Evolutionary conservation across 1,140 invertebrate species (phyloP).

Genomic region (Zaprionus taronus): DNA sequence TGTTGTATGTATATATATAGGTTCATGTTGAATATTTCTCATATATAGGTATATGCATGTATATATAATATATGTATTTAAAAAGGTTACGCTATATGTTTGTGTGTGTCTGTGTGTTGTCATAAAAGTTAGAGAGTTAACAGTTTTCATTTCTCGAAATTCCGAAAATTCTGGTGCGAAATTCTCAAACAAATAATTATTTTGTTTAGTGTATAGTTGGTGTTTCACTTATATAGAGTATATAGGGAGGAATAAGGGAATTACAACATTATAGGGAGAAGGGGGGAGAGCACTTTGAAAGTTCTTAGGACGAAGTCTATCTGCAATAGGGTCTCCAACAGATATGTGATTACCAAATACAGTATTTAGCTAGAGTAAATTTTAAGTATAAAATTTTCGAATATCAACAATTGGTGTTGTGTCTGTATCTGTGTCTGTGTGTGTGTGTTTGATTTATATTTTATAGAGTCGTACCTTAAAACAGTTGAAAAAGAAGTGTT

Average conservation of each 20-base stretch:
- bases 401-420: conserved; percentile 81
- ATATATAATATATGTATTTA: conserved; percentile 51
- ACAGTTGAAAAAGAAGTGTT: conserved; percentile 48
- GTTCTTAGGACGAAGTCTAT: conserved; percentile 55
- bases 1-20: conserved; percentile 38
- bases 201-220: conserved; percentile 17
- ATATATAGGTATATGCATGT: conserved; percentile 29
- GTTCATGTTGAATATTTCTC: conserved; percentile 37
- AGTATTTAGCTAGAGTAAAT: conserved; percentile 43
- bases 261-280: conserved; percentile 19
- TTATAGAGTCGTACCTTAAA: conserved; percentile 37
- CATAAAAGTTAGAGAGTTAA: conserved; percentile 68
- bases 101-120: conserved; percentile 10
- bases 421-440: conserved; percentile 28
- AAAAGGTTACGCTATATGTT: conserved; percentile 48
- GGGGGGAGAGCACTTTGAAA: conserved; percentile 59
- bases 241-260: neutral
- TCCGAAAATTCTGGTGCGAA: conserved; percentile 39
- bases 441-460: conserved; percentile 17
- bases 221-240: conserved; percentile 17
- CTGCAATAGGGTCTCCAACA: conserved; percentile 55
- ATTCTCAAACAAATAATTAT: conserved; percentile 36
- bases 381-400: conserved; percentile 67
- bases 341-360: conserved; percentile 73
- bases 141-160: conserved; percentile 46